phyloP scores from a whole-genome alignment of 2,888 invertebrate genomes.

The Cordilura impudica region DNA sequence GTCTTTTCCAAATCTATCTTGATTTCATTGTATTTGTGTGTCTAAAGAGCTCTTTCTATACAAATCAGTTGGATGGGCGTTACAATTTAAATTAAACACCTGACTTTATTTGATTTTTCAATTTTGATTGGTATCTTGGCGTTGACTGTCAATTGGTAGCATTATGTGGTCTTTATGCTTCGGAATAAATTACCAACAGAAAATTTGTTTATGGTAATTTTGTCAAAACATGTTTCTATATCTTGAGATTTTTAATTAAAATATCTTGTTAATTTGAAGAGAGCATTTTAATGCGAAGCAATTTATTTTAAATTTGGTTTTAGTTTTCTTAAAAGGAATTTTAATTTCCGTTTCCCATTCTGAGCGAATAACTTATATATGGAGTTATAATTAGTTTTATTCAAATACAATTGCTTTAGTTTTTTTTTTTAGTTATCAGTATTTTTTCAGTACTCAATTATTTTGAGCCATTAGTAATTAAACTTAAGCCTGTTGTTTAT shows the following conservation, averaged over 20 bases:
- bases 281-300: not conserved
- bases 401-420: too few relatives aligned
- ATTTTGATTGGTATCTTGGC: not conserved
- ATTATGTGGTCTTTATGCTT: not conserved
- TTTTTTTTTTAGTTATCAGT: too few relatives aligned
- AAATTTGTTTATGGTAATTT: not conserved
- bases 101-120: not conserved
- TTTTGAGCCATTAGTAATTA: too few relatives aligned
- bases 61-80: not conserved
- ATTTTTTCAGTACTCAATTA: too few relatives aligned
- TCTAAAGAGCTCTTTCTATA: slow-evolving; percentile 9
- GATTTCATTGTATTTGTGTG: not conserved
- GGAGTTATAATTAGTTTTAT: too few relatives aligned
- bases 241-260: not conserved
- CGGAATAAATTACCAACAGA: not conserved
- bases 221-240: not conserved
- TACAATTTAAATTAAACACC: slow-evolving; percentile 9
- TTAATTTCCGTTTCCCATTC: not conserved
- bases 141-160: not conserved
- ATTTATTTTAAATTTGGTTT: not conserved
- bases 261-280: not conserved
- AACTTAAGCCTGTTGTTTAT: too few relatives aligned
- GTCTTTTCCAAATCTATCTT: not conserved
- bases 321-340: not conserved
- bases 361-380: too few relatives aligned